These are phyloP conservation scores for Philaenus spumarius DNA, from an alignment of 1,140 invertebrate species.

Conservation along the genomic window DNA sequence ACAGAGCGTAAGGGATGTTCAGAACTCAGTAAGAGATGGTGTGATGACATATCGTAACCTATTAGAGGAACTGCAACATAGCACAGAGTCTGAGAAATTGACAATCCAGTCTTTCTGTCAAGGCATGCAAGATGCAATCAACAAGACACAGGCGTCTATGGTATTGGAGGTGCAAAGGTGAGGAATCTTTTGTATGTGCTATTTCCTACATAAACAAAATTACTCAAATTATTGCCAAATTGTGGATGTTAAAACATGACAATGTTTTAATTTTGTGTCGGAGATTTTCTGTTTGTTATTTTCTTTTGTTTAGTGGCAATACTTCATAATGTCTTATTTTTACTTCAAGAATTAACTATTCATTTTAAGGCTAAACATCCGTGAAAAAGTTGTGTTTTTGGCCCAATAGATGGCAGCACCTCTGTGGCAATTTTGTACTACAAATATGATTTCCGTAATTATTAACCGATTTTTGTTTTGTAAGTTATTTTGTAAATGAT, in stretches of 20 bases:
- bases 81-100: conserved; percentile 58
- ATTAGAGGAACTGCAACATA: conserved; percentile 55
- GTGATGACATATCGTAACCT: conserved; percentile 56
- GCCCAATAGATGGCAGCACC: too few relatives aligned
- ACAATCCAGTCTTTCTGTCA: conserved; percentile 58
- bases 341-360: too few relatives aligned
- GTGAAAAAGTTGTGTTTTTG: too few relatives aligned
- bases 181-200: too few relatives aligned
- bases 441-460: too few relatives aligned
- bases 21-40: conserved; percentile 55
- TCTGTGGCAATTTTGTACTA: too few relatives aligned
- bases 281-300: too few relatives aligned
- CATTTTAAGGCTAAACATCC: too few relatives aligned
- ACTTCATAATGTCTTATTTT: background rate
- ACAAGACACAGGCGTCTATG: conserved; percentile 55
- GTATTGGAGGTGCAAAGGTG: conserved; percentile 55
- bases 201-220: too few relatives aligned
- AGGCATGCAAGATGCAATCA: conserved; percentile 56
- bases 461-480: too few relatives aligned
- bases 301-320: background rate
- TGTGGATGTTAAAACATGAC: background rate
- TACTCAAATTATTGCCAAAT: too few relatives aligned
- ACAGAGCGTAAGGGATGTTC: conserved; percentile 50
- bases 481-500: too few relatives aligned
- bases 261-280: background rate